Evolutionary conservation across 2,888 invertebrate species (phyloP).

Genomic region (Patella caerulea): DNA sequence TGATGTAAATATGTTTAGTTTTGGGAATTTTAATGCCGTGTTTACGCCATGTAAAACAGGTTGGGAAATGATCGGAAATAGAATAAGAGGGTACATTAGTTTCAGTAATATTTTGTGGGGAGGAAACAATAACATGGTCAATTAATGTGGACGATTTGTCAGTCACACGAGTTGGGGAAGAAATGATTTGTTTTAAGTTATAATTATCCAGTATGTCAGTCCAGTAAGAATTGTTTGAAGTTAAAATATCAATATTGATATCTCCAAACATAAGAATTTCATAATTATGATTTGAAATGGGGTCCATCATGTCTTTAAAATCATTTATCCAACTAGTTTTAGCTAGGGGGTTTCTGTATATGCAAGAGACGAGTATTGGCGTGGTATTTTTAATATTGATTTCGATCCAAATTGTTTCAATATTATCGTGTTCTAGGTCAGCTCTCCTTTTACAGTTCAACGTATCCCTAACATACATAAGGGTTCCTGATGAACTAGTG

Average conservation of each 20-base stretch:
- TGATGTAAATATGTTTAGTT: not conserved
- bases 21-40: not conserved
- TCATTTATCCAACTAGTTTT: not conserved
- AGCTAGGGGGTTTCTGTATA: too few relatives aligned
- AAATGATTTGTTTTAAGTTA: not conserved
- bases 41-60: not conserved
- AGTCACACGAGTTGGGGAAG: not conserved
- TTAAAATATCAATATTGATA: not conserved
- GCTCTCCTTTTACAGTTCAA: not conserved
- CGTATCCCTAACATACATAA: not conserved
- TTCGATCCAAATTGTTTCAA: not conserved
- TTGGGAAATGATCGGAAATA: constrained; percentile 2
- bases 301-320: constrained; percentile 4
- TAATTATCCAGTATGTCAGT: not conserved
- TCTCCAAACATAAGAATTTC: not conserved
- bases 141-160: not conserved
- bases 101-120: not conserved
- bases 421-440: not conserved
- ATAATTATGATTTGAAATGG: not conserved
- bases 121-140: constrained; percentile 1
- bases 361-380: not conserved
- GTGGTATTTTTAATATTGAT: not conserved
- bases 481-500: not conserved
- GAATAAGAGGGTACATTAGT: not conserved
- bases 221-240: not conserved